Evolutionary conservation across 2,113 vertebrate genomes (phyloP).

Genomic region (Galbula dea): DNA sequence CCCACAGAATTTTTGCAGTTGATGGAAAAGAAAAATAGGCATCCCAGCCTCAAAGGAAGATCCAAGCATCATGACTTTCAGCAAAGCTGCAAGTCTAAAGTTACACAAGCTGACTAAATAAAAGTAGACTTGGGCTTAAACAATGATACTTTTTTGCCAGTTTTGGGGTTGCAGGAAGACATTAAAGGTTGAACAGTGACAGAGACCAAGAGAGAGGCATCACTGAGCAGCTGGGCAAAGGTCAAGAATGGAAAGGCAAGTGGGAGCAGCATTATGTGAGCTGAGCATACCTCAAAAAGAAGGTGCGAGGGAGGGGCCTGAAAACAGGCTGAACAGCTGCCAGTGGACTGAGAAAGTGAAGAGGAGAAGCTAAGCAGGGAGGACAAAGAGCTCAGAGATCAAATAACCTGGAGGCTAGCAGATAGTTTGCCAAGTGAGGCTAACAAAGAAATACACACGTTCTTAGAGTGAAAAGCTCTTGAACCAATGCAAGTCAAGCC

Average conservation of each 20-base stretch:
- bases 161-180: neutral
- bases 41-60: neutral
- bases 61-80: neutral
- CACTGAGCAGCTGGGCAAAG: neutral
- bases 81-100: neutral
- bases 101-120: neutral
- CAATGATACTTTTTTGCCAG: neutral
- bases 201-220: neutral
- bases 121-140: neutral
- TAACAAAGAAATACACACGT: neutral
- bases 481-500: neutral
- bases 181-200: neutral
- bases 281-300: neutral
- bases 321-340: neutral
- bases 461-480: neutral
- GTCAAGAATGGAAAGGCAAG: neutral
- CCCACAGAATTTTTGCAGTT: neutral
- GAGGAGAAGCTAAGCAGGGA: neutral
- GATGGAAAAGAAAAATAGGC: neutral
- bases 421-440: neutral
- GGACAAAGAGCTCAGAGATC: neutral
- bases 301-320: neutral
- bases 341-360: neutral
- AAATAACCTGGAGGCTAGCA: neutral
- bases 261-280: neutral